A percentile compares a stretch with the other conserved stretches of the same genome.
These are phyloP conservation scores for Spilosoma lubricipeda DNA, from an alignment of 2,888 invertebrate species.

Conservation along the genomic window DNA sequence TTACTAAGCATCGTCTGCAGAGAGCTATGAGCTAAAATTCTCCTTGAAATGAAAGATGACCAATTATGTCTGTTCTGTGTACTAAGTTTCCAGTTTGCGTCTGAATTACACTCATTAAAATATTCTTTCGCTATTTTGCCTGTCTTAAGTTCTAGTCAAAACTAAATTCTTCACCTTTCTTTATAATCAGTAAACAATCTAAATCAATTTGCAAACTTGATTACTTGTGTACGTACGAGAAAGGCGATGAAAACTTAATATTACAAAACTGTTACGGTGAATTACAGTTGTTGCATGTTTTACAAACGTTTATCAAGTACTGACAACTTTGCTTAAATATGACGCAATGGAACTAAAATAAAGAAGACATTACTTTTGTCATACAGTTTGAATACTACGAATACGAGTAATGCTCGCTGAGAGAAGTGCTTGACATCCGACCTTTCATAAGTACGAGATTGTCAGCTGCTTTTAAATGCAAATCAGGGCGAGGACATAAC, in stretches of 20 bases:
- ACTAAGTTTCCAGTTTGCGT: background rate
- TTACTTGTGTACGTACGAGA: background rate
- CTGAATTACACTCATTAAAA: background rate
- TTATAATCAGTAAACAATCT: background rate
- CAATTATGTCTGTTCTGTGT: too few species aligned
- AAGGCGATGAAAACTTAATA: conserved; percentile 12
- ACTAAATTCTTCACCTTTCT: background rate
- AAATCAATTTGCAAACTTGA: background rate
- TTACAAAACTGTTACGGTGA: conserved; percentile 20
- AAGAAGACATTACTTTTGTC: conserved; percentile 20
- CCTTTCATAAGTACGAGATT: conserved; percentile 39
- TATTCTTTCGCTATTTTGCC: background rate
- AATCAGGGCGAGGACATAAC: conserved; percentile 10
- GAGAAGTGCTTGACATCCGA: conserved; percentile 28
- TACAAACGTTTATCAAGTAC: conserved; percentile 28
- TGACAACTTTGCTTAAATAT: conserved; percentile 31
- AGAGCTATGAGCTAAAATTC: background rate
- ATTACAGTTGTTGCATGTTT: conserved; percentile 33
- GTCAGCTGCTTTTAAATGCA: conserved; percentile 18
- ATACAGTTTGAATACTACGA: conserved; percentile 15
- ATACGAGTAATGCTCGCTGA: conserved; percentile 30
- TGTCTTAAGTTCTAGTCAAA: background rate
- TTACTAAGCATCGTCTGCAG: background rate
- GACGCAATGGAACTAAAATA: conserved; percentile 30
- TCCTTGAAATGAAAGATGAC: background rate